Conservation (phyloP, 2,113 vertebrate genomes). For the Struthio camelus region DNA sequence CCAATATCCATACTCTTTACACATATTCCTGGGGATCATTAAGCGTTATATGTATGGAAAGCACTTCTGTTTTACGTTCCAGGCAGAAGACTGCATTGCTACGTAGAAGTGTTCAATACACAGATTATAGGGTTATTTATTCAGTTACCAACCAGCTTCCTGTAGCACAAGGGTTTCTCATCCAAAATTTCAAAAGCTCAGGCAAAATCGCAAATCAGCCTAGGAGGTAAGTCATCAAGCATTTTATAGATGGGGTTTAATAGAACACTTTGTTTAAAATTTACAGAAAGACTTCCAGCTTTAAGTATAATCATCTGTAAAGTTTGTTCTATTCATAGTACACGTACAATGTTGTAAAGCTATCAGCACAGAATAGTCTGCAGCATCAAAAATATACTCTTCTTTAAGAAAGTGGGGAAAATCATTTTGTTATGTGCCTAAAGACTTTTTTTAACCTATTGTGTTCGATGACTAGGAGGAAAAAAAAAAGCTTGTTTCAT, state of each 20-base stretch:
- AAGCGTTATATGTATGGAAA: background rate
- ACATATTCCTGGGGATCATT: background rate
- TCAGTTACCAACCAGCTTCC: background rate
- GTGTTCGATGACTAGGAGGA: background rate
- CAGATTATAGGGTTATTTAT: background rate
- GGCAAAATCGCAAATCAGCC: slow-evolving; percentile 8
- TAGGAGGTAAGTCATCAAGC: slow-evolving; percentile 1
- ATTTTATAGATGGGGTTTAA: slow-evolving; percentile 30
- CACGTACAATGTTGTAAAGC: background rate
- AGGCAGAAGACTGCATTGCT: background rate
- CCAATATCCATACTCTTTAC: background rate
- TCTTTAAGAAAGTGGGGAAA: background rate
- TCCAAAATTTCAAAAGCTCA: background rate
- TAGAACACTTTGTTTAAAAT: slow-evolving; percentile 15
- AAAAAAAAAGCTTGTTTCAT: background rate
- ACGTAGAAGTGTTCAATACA: background rate
- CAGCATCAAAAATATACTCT: background rate
- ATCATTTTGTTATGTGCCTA: background rate
- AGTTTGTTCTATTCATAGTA: background rate
- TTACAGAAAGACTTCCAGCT: slow-evolving; percentile 8
- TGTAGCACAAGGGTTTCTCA: background rate
- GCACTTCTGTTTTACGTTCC: background rate
- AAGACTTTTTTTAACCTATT: background rate
- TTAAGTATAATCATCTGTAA: slow-evolving; percentile 11
- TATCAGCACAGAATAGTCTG: background rate